Evolutionary conservation across 2,888 invertebrate species (phyloP), one percentile per base, ranked within the genome.

Genomic region (Blastobasis lacticolella): DNA sequence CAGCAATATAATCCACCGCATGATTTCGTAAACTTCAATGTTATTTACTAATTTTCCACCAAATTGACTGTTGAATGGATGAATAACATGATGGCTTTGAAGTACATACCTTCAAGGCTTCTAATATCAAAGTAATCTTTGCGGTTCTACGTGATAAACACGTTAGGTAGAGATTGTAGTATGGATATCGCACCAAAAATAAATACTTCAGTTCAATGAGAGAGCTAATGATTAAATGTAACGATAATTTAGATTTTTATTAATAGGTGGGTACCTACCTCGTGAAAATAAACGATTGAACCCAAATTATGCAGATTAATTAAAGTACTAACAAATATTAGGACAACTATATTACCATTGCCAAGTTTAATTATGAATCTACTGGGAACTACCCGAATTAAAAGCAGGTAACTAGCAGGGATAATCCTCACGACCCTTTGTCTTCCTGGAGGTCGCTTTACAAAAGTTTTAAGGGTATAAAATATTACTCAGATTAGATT

Each of bases 351-450:
- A 67, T 67, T 61, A 65, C 56, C 55, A 60, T 58, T 61, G 58
- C 61, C 23, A 64, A 69, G 63, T 69, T 69, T 69, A 73, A 75
- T 73, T 77, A 72, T 73, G 64, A 72, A 72, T 67, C 70, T 67
- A 62, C 58, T 55, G 68, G 67, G 69, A 70, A 54, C 58, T 58
- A 61, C 63, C 61, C 62, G 64, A 68, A 73, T 79, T 70, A 75
- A 75, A 69, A 67, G 60, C 69, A 73, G 71, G 71, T 72, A 71
- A 64, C 68, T 61, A 60, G 56, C 56, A 55, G 61, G 64, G 69
- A 71, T 77, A 71, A 76, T 74, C 69, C 66, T 53, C 55, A 55
- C 57, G 64, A 67, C 64, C 73, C 67, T 66, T 71, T 71, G 67
- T 71, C 65, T 69, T 62, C 56, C 60, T 58, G 52, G 58, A 66